These are phyloP conservation scores for Leucania comma DNA, from an alignment of 2,888 invertebrate species.

Conservation along the genomic window DNA sequence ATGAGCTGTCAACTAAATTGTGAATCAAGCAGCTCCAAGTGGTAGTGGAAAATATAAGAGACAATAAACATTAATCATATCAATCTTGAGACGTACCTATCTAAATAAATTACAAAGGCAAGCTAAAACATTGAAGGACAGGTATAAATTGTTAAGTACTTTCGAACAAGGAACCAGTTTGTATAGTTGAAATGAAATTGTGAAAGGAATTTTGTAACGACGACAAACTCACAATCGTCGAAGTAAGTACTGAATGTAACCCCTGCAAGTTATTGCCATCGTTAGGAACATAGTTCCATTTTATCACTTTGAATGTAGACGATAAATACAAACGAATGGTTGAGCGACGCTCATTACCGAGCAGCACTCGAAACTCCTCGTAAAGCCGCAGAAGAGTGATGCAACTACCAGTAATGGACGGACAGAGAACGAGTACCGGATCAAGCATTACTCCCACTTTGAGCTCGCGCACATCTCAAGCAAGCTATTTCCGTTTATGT, in stretches of 20 bases:
- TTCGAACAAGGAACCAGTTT: constrained; percentile 19
- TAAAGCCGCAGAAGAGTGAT: constrained; percentile 69
- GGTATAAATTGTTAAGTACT: constrained; percentile 25
- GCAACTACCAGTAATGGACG: constrained; percentile 62
- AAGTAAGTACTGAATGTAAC: constrained; percentile 55
- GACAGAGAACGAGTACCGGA: constrained; percentile 68
- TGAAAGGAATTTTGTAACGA: constrained; percentile 57
- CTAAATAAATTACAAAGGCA: neutral
- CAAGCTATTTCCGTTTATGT: constrained; percentile 59
- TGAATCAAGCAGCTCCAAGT: too few species aligned
- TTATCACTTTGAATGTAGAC: constrained; percentile 63
- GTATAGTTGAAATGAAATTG: constrained; percentile 27
- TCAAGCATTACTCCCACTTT: constrained; percentile 70
- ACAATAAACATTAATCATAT: neutral
- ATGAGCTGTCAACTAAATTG: too few species aligned
- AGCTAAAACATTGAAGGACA: constrained; percentile 5
- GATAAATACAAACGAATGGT: constrained; percentile 64
- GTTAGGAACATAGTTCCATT: constrained; percentile 62
- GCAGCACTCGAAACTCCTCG: constrained; percentile 64
- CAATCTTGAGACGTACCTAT: neutral
- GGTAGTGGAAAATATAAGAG: too few species aligned
- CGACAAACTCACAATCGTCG: constrained; percentile 53
- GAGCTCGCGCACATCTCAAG: constrained; percentile 65
- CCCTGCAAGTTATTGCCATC: constrained; percentile 59
- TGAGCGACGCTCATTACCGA: constrained; percentile 69